Percentiles rank a stretch among this genome's conserved stretches.
Evolutionary conservation across 1,140 invertebrate genomes (phyloP).

Genomic region (Mesaphorura yosii): DNA sequence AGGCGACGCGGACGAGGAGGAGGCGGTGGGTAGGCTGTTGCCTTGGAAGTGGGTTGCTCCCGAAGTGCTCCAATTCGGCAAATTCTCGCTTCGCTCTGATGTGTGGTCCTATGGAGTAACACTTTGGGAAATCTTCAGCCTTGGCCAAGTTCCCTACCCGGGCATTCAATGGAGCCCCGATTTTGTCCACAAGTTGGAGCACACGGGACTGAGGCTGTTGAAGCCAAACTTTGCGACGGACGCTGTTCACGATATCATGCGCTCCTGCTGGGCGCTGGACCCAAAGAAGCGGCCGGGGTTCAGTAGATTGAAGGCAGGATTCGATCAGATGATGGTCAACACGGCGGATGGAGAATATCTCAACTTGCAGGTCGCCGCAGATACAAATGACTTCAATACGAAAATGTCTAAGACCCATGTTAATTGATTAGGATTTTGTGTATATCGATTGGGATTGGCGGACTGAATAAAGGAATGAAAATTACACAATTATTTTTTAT

Average conservation of each 20-base stretch:
- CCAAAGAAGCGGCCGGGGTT: conserved; percentile 7
- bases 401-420: too few relatives aligned
- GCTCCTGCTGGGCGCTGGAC: conserved; percentile 5
- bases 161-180: not conserved
- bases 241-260: not conserved
- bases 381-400: too few relatives aligned
- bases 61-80: not conserved
- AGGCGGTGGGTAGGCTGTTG: too few relatives aligned
- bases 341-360: too few relatives aligned
- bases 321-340: too few relatives aligned
- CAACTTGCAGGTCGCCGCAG: too few relatives aligned
- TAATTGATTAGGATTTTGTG: too few relatives aligned
- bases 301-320: too few relatives aligned
- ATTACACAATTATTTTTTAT: too few relatives aligned
- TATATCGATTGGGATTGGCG: too few relatives aligned
- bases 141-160: conserved; percentile 2
- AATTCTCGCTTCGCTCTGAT: not conserved
- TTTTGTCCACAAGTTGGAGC: conserved; percentile 3
- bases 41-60: not conserved
- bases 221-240: not conserved
- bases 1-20: too few relatives aligned
- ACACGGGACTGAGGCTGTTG: not conserved
- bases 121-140: conserved; percentile 3
- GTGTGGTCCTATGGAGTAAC: conserved; percentile 3
- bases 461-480: too few relatives aligned